Base-by-base conservation (phyloP, 2,797 vertebrate genomes). In the Novumbra hubbsi region DNA sequence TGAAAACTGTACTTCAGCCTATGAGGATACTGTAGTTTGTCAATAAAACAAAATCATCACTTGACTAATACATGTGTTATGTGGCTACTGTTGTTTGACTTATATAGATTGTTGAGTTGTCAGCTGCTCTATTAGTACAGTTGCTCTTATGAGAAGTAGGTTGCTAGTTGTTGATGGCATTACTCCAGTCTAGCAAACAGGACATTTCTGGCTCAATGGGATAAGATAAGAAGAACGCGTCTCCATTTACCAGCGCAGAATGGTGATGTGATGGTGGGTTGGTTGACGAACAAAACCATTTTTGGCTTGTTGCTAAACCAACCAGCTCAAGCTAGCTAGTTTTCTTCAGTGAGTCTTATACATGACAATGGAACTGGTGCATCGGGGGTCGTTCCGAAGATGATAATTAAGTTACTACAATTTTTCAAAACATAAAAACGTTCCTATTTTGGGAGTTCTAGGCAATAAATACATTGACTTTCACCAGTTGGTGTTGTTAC, bases 131-230 rank as follows among this genome's bases (percentile, higher is more conserved):
- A 55, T 19, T 55, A 7, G 19, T 55, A 3, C 8, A 55, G 50
- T 55, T 16, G 50, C 6, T 19, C 19, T 55, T 17, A 17, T 7
- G 49, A 49, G 48, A 16, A 14, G 49, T 50, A 14, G n/a, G 50
- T 55, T 6, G 50, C 50, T n/a, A 17, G 50, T 8, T 34, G 69
- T 32, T 48, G 84, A 88, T 85, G 83, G 87, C 87, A 82, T 73
- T 73, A 81, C 84, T 88, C 86, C 85, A 82, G 76, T 71, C 32
- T 92, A 92, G 92, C 90, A 84, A 85, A 90, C 88, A 87, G 84
- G 91, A 90, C 90, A 89, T 79, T 84, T 83, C 76, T 30, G 52
- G 85, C 81, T 88, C 88, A 83, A 83, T 87, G 91, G 91, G 89
- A 90, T 79, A 80, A 83, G 60, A 87, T 89, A 88, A 86, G 83